Evolutionary conservation across 2,797 vertebrate genomes (phyloP).

Genomic region (Peromyscus attwateri): DNA sequence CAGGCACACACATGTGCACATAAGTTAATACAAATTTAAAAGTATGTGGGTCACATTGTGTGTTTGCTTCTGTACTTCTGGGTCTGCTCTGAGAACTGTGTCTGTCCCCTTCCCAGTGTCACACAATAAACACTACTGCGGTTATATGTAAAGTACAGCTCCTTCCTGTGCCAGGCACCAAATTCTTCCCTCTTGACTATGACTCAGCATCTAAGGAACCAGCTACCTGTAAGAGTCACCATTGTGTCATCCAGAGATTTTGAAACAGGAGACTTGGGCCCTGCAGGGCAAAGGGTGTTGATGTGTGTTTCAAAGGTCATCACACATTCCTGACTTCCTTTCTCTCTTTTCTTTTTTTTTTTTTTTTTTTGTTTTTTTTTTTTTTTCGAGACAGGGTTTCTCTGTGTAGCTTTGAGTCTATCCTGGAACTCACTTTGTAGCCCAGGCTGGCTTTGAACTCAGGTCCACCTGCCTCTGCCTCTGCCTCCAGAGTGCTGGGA

Average conservation of each 20-base stretch:
- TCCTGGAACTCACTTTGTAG: no score
- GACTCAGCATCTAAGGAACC: background rate
- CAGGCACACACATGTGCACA: background rate
- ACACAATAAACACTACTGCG: background rate
- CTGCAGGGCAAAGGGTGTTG: background rate
- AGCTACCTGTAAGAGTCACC: background rate
- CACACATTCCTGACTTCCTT: background rate
- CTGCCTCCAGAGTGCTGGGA: no score
- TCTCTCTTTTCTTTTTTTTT: fast-evolving
- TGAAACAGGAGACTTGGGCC: background rate
- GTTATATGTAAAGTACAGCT: fast-evolving
- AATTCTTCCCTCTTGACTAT: background rate
- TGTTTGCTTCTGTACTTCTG: background rate
- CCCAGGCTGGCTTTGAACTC: no score
- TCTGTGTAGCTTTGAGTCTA: no score
- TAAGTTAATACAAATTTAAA: background rate
- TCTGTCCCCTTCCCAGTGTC: background rate
- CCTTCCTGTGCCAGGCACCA: background rate
- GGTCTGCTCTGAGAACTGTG: background rate
- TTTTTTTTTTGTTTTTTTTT: no score
- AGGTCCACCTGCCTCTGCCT: no score
- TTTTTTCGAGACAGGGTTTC: no score
- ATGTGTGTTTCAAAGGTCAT: background rate
- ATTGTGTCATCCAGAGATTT: background rate
- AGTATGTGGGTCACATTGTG: background rate